These are phyloP conservation scores for Alentia gelatinosa DNA, from an alignment of 2,888 invertebrate species.

Conservation along the genomic window DNA sequence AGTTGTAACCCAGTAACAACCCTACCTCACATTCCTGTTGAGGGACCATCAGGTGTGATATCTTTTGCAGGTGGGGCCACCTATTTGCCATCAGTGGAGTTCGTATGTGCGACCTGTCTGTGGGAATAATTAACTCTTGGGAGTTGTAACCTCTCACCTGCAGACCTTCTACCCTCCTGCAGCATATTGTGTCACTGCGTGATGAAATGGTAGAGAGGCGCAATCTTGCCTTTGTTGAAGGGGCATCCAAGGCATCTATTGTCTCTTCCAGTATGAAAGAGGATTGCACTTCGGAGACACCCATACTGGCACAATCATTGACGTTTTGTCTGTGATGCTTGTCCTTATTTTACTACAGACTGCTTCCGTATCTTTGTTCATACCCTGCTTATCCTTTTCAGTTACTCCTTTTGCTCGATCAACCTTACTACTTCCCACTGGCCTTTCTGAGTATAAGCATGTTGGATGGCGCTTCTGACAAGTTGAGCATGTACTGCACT, in stretches of 20 bases:
- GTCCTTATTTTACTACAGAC: background rate
- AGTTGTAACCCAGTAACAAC: slow-evolving; percentile 66
- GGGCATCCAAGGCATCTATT: slow-evolving; percentile 47
- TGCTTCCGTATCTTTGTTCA: too few species aligned
- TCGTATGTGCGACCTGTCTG: slow-evolving; percentile 64
- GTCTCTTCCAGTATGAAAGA: slow-evolving; percentile 59
- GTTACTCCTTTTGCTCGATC: background rate
- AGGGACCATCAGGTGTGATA: slow-evolving; percentile 59
- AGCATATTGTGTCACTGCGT: slow-evolving; percentile 9
- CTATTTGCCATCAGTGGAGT: slow-evolving; percentile 60
- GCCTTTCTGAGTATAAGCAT: too few species aligned
- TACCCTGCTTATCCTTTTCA: background rate
- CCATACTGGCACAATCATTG: slow-evolving; percentile 65
- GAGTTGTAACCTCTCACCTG: slow-evolving; percentile 58
- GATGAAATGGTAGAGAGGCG: slow-evolving; percentile 63
- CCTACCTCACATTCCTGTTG: slow-evolving; percentile 62
- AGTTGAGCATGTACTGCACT: slow-evolving; percentile 36
- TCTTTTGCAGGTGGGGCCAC: slow-evolving; percentile 63
- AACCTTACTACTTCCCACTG: too few species aligned
- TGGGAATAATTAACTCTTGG: slow-evolving; percentile 61
- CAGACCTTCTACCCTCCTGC: slow-evolving; percentile 57
- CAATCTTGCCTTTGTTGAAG: slow-evolving; percentile 54
- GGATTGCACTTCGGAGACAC: slow-evolving; percentile 56
- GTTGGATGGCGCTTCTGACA: too few species aligned
- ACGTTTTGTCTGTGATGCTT: background rate